Percentiles rank a stretch among this genome's conserved stretches.
phyloP scores from a whole-genome alignment of 1,140 invertebrate species.

The Phocides pigmalion region DNA sequence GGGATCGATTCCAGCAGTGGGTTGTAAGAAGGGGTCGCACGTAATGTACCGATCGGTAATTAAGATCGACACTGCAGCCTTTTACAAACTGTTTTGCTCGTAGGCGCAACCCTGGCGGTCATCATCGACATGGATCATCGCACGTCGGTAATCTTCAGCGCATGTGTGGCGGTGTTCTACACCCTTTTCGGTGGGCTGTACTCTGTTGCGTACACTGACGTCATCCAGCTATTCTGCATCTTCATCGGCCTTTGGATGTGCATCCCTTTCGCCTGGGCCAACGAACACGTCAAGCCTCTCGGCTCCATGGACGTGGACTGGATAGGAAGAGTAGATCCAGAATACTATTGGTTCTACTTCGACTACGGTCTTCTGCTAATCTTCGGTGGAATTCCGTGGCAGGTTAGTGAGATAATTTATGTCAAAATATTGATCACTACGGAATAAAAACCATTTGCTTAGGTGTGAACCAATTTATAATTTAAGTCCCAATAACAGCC shows the following conservation, averaged over 20 bases:
- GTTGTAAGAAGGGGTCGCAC: too few species aligned
- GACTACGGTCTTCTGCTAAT: conserved; percentile 96
- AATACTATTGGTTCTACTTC: conserved; percentile 92
- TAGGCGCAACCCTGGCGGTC: conserved; percentile 96
- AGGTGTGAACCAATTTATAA: too few species aligned
- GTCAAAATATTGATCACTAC: too few species aligned
- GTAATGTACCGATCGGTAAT: too few species aligned
- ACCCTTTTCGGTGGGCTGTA: conserved; percentile 99
- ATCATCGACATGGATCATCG: conserved; percentile 98
- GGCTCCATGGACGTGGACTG: conserved; percentile 93
- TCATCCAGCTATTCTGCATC: conserved; percentile 99
- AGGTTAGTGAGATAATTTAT: conserved; percentile 83
- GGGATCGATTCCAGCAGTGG: too few species aligned
- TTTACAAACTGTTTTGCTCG: neutral
- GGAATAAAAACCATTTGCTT: too few species aligned
- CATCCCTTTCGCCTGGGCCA: conserved; percentile 97
- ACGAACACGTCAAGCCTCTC: conserved; percentile 92
- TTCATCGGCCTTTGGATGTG: conserved; percentile 99
- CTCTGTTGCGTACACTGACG: conserved; percentile 99
- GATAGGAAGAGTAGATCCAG: conserved; percentile 91
- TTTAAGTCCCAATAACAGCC: too few species aligned
- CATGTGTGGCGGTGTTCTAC: conserved; percentile 98
- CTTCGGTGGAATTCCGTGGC: conserved; percentile 99
- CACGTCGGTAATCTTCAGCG: conserved; percentile 96
- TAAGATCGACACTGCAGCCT: neutral